These are phyloP conservation scores for Semotilus atromaculatus DNA, from an alignment of 2,797 vertebrate genomes.

Conservation along the genomic window DNA sequence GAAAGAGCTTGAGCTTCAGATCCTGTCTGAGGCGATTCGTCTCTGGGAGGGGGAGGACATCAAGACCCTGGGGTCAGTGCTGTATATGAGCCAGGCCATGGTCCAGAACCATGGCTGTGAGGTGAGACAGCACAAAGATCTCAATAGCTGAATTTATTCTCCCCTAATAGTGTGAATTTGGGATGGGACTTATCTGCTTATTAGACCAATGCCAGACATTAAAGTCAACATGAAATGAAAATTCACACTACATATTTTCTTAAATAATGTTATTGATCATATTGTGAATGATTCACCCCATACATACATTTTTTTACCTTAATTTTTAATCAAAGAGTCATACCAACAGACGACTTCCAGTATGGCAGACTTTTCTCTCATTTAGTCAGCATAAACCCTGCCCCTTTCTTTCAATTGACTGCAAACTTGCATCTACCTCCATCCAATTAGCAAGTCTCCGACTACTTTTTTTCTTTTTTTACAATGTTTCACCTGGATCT, in stretches of 20 bases:
- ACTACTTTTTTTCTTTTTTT: background rate
- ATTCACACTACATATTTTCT: background rate
- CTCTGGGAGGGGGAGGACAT: slow-evolving; percentile 98
- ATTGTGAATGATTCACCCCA: background rate
- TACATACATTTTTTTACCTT: background rate
- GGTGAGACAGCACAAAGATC: slow-evolving; percentile 70
- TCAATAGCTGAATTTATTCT: background rate
- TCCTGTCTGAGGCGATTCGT: slow-evolving; percentile 92
- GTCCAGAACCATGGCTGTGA: slow-evolving; percentile 89
- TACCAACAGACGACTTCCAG: background rate
- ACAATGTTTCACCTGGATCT: background rate
- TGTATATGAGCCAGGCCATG: slow-evolving; percentile 91
- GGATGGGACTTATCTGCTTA: background rate
- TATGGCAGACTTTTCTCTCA: background rate
- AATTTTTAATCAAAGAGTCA: background rate
- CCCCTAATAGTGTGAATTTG: background rate
- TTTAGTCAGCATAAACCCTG: background rate
- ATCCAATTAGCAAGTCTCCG: background rate
- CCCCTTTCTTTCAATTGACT: background rate
- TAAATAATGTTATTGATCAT: background rate
- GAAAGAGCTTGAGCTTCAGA: slow-evolving; percentile 94
- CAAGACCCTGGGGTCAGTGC: slow-evolving; percentile 85
- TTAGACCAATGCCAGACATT: background rate
- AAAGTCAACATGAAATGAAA: background rate
- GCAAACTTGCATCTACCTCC: background rate